Percentiles rank a stretch among this genome's conserved stretches.
These are phyloP conservation scores for Dicerorhinus sumatrensis DNA, from an alignment of 2,113 vertebrate genomes.

Conservation along the genomic window DNA sequence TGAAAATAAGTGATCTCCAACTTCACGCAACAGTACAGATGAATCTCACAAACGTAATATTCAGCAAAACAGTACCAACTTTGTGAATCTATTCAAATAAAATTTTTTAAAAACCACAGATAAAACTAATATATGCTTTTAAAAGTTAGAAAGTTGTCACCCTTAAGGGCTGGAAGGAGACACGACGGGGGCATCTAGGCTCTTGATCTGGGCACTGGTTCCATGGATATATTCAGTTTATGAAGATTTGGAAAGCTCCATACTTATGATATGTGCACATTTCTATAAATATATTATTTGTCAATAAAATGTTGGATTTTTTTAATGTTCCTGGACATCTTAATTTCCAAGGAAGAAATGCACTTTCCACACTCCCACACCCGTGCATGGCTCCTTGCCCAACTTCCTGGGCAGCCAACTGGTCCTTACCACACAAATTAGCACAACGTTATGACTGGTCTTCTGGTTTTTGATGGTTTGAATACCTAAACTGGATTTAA, in stretches of 20 bases:
- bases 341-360: neutral
- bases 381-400: accelerated
- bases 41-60: neutral
- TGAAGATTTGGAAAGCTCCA: neutral
- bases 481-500: neutral
- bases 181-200: accelerated
- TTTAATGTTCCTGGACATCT: neutral
- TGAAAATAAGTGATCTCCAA: neutral
- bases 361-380: neutral
- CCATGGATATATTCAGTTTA: neutral
- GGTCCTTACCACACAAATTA: neutral
- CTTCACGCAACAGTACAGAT: neutral
- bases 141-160: neutral
- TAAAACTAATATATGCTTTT: neutral
- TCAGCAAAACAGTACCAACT: neutral
- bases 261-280: neutral
- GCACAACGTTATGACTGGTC: accelerated
- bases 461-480: neutral
- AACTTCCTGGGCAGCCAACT: neutral
- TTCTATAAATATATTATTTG: neutral
- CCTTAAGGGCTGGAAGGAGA: neutral
- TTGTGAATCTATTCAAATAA: neutral
- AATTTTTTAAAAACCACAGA: neutral
- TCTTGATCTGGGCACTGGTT: neutral
- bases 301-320: neutral